phyloP scores from a whole-genome alignment of 2,888 invertebrate species.

The Geophilus truncorum region DNA sequence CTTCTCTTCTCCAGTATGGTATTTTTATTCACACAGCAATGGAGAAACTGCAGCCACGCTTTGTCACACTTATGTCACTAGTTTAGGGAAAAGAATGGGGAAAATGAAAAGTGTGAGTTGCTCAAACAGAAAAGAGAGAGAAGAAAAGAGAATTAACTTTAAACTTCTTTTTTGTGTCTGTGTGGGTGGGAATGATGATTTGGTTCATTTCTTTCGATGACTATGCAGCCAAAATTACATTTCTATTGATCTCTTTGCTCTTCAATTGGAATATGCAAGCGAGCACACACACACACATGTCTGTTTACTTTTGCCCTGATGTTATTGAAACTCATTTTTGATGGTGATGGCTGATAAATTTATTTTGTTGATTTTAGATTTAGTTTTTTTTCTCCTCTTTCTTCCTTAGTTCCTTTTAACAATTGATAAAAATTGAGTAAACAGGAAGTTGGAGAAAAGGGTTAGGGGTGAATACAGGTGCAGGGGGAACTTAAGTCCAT shows the following conservation, averaged over 20 bases:
- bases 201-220: constrained; percentile 18
- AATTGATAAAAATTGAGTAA: constrained; percentile 2
- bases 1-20: neutral
- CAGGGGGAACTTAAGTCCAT: constrained; percentile 1
- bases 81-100: neutral
- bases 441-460: neutral
- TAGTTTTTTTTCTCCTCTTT: neutral
- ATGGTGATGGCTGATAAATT: constrained; percentile 5
- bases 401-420: neutral
- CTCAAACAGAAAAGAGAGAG: neutral
- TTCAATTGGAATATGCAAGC: constrained; percentile 25
- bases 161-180: neutral
- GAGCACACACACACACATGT: neutral
- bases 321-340: constrained; percentile 25
- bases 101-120: neutral
- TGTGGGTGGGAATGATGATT: neutral
- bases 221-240: constrained; percentile 10
- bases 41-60: neutral
- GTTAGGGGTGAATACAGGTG: constrained; percentile 16
- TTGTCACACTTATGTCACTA: neutral
- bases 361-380: constrained; percentile 17
- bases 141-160: neutral
- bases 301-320: constrained; percentile 2
- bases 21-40: neutral
- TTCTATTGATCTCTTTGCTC: constrained; percentile 27